Evolutionary conservation across 30 jellyfish, hydroid and myxozoan genomes (phyloP).

Genomic region (Chrysaora quinquecirrha): DNA sequence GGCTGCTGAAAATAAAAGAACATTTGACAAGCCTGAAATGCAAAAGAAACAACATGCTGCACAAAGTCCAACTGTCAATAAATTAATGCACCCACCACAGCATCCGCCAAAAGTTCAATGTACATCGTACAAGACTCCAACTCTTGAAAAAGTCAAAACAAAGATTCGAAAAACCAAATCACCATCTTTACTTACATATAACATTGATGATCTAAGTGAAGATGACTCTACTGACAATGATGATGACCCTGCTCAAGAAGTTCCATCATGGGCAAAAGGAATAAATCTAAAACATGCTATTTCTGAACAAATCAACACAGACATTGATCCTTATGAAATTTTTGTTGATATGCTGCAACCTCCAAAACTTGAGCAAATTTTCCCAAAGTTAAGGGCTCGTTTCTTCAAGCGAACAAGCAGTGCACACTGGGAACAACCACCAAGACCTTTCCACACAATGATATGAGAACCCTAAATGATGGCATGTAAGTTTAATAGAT

Average conservation of each 20-base stretch:
- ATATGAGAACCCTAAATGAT: too few species aligned
- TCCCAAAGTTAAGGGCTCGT: constrained; percentile 80
- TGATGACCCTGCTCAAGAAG: constrained; percentile 78
- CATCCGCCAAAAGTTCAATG: constrained; percentile 41
- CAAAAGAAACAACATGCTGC: neutral
- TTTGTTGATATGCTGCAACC: constrained; percentile 76
- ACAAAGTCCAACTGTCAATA: constrained; percentile 8
- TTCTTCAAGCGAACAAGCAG: constrained; percentile 96
- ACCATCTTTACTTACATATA: constrained; percentile 54
- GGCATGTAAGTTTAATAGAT: too few species aligned
- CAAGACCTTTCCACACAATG: constrained; percentile 43
- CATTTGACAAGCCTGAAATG: constrained; percentile 51
- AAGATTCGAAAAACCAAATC: constrained; percentile 55
- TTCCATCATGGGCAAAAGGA: constrained; percentile 94
- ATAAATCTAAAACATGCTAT: constrained; percentile 45
- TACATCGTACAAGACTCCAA: constrained; percentile 51
- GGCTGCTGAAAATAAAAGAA: constrained; percentile 39
- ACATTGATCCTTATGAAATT: constrained; percentile 81
- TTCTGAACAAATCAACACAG: constrained; percentile 43
- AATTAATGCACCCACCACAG: constrained; percentile 56
- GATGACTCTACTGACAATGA: constrained; percentile 98
- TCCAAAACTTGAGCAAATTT: constrained; percentile 79
- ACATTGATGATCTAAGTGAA: constrained; percentile 71
- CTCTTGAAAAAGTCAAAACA: constrained; percentile 40
- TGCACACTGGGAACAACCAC: constrained; percentile 97